Base-by-base conservation (phyloP, 2,113 vertebrate genomes). In the Brachypodius melanocephalos region DNA sequence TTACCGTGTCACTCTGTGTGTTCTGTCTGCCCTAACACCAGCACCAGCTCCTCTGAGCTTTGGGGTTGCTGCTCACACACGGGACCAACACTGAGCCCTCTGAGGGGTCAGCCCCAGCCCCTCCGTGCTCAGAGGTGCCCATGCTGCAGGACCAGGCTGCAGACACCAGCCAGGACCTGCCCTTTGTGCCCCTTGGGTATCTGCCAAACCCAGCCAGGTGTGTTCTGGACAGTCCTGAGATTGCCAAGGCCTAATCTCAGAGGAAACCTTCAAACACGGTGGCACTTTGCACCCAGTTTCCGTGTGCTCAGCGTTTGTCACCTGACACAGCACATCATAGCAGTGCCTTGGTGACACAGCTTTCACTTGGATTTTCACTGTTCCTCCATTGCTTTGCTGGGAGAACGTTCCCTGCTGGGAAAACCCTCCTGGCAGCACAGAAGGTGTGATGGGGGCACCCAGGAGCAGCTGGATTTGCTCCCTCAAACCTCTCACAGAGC, bases 391-490 rank as follows among this genome's bases (percentile, higher is more conserved):
- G 17, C 22, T 28, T 18, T 55, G 8, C 48, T 79, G 67, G 34
- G 38, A 89, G 29, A 32, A 14, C 0, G 0, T 61, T 74, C 22
- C 19, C 25, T 1, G 0, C 3, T 19, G 57, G 52, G 14, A 77
- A 57, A 87, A 9, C 13, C 25, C 43, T 75, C 24, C 26, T 1
- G 8, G 73, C 11, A 89, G 80, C 0, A 0, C 43, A 4, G 19
- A 6, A 5, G 22, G n/a, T 40, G 45, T 18, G 61, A 22, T 29
- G 66, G 16, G 28, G 14, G 2, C 28, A 43, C 3, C 2, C 5
- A 26, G 0, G 2, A 43, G 31, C 21, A 52, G n/a, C 26, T 9
- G 40, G 17, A 6, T 36, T 40, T 57, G 59, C 42, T 81, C 36
- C 40, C 57, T 93, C 69, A 29, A 31, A 2, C 25, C n/a, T 74